These are phyloP conservation scores for Orthonyx spaldingii DNA, from an alignment of 2,113 vertebrate species.

Conservation along the genomic window DNA sequence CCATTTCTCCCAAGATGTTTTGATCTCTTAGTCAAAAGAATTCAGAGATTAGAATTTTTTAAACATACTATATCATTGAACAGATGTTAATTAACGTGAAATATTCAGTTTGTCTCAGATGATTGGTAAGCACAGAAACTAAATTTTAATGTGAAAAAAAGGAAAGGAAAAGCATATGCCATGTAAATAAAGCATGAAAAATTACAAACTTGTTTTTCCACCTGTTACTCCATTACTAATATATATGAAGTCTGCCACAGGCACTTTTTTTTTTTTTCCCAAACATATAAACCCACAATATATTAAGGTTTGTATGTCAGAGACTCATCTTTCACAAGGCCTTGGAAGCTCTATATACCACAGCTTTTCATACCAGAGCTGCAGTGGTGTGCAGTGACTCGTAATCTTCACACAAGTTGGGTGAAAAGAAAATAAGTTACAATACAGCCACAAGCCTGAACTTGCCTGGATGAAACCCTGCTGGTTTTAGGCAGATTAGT, in stretches of 20 bases:
- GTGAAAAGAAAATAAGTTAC: not conserved
- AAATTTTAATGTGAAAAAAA: not conserved
- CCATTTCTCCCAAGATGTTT: not conserved
- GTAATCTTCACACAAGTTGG: not conserved
- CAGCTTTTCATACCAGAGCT: not conserved
- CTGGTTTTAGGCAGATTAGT: not conserved
- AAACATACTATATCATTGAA: not conserved
- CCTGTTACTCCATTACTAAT: not conserved
- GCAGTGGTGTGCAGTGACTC: not conserved
- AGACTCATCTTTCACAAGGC: not conserved
- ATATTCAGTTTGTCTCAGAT: constrained; percentile 24
- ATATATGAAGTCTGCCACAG: not conserved
- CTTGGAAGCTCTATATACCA: not conserved
- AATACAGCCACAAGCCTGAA: not conserved
- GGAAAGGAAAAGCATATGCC: not conserved
- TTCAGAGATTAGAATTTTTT: not conserved
- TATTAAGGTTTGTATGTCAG: not conserved
- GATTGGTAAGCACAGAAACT: not conserved
- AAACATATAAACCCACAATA: not conserved
- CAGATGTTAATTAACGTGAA: not conserved
- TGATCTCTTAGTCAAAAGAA: not conserved
- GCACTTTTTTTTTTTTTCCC: not conserved
- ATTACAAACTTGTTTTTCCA: not conserved
- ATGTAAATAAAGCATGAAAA: constrained; percentile 44
- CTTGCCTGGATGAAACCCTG: not conserved